Conservation (phyloP, 2,797 vertebrate genomes). For the Ataeniobius toweri region DNA sequence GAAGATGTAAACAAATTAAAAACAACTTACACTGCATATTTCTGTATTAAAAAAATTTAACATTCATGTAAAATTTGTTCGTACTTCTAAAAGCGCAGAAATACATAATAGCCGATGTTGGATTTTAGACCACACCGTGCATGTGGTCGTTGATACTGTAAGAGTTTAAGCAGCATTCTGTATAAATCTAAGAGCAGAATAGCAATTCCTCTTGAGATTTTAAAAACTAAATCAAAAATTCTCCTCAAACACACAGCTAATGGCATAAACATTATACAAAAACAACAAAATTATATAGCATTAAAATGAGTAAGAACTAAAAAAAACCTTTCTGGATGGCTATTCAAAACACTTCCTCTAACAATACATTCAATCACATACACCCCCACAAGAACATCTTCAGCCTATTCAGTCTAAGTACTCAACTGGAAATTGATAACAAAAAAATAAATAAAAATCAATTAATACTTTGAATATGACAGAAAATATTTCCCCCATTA, state of each 20-base stretch:
- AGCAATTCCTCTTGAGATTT: conserved; percentile 31
- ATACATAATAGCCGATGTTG: conserved; percentile 2
- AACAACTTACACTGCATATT: conserved; percentile 31
- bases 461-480: conserved; percentile 12
- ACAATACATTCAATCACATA: conserved; percentile 19
- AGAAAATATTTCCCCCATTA: conserved; percentile 9
- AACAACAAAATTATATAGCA: conserved; percentile 23
- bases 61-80: conserved; percentile 20
- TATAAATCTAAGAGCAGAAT: conserved; percentile 16
- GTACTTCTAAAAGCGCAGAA: conserved; percentile 17
- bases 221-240: conserved; percentile 20
- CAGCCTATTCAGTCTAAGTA: conserved; percentile 26
- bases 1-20: conserved; percentile 33
- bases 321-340: neutral
- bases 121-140: neutral
- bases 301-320: conserved; percentile 20
- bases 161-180: conserved; percentile 25
- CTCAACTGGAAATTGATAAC: neutral
- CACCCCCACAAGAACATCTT: neutral
- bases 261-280: conserved; percentile 7
- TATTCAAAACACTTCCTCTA: conserved; percentile 27
- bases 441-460: conserved; percentile 14
- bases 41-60: conserved; percentile 27
- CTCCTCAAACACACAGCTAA: conserved; percentile 27
- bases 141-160: neutral